Conservation (phyloP, 2,113 vertebrate species). For the Tylochromis polylepis region DNA sequence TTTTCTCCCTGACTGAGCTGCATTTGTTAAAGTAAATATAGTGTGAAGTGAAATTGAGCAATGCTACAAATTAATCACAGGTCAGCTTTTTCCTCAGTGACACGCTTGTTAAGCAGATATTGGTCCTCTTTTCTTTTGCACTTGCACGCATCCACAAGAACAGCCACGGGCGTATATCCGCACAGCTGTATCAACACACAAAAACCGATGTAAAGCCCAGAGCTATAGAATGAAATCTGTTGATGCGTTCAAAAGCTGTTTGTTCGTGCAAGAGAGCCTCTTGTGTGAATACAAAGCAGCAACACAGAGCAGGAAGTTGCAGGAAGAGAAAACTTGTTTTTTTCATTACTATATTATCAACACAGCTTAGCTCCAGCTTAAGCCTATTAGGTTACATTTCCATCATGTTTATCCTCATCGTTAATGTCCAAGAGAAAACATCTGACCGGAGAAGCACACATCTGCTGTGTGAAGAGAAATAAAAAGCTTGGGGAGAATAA, state of each 20-base stretch:
- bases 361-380: background rate
- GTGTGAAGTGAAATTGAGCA: conserved; percentile 2
- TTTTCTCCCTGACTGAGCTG: conserved; percentile 30
- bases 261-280: background rate
- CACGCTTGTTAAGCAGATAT: conserved; percentile 22
- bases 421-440: background rate
- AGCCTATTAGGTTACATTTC: background rate
- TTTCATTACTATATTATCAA: background rate
- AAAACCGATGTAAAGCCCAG: background rate
- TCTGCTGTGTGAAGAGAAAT: background rate
- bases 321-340: background rate
- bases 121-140: background rate
- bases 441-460: background rate
- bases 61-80: conserved; percentile 4
- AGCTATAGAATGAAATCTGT: background rate
- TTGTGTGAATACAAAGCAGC: background rate
- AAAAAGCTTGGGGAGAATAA: background rate
- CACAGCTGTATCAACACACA: background rate
- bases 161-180: background rate
- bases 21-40: conserved; percentile 18
- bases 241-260: background rate
- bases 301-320: background rate
- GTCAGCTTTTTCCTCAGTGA: background rate
- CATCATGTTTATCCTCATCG: background rate
- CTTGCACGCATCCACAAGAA: background rate